Conservation (phyloP, 2,113 vertebrate species). For the Thunnus thynnus region DNA sequence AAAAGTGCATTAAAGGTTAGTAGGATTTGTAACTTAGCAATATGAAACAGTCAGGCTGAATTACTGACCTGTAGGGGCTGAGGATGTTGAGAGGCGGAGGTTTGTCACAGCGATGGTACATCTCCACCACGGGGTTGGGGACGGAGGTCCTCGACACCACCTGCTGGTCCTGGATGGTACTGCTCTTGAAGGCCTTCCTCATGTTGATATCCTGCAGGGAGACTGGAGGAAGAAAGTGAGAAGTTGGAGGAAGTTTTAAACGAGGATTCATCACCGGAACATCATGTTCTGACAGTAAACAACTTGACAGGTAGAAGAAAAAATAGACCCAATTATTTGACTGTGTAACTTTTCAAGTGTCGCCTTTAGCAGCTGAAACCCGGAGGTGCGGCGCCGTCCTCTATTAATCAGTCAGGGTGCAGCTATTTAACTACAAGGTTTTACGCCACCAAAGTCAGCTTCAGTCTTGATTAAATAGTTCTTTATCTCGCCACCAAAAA, state of each 20-base stretch:
- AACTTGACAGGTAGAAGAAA: background rate
- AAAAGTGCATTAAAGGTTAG: too few species aligned
- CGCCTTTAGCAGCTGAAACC: conserved; percentile 34
- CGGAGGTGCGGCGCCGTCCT: background rate
- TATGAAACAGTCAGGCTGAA: too few species aligned
- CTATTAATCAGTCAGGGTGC: background rate
- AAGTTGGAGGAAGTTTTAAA: background rate
- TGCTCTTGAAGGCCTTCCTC: conserved; percentile 95
- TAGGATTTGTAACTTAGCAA: too few species aligned
- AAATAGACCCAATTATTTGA: background rate
- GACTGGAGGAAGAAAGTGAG: conserved; percentile 77
- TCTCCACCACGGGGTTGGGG: conserved; percentile 94
- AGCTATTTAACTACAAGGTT: background rate
- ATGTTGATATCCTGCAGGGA: conserved; percentile 96
- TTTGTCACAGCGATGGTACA: conserved; percentile 93
- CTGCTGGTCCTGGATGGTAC: conserved; percentile 94
- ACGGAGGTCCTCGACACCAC: conserved; percentile 93
- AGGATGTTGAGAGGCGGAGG: conserved; percentile 94
- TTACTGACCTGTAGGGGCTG: conserved; percentile 89
- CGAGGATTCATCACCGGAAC: background rate
- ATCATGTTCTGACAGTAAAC: background rate
- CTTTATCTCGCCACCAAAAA: background rate
- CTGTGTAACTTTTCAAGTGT: background rate
- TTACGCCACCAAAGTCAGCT: background rate
- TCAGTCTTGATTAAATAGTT: background rate